phyloP scores from a whole-genome alignment of 2,797 vertebrate species.

The Mallotus villosus region DNA sequence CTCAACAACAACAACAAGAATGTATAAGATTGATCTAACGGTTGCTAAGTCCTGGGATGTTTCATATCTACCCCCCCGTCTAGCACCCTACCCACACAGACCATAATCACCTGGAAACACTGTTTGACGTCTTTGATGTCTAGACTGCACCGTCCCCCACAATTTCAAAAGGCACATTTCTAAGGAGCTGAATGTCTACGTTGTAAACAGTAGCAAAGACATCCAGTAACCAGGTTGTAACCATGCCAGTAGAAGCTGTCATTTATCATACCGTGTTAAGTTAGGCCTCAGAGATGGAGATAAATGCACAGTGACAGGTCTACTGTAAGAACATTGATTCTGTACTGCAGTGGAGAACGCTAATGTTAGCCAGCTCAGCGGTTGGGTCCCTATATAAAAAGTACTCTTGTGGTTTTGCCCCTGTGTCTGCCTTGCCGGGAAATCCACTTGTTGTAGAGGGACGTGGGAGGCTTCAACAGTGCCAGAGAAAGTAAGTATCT shows the following conservation, averaged over 20 bases:
- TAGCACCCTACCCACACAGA: slow-evolving; percentile 11
- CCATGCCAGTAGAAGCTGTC: neutral
- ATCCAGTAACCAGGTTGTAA: slow-evolving; percentile 10
- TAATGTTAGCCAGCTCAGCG: slow-evolving; percentile 7
- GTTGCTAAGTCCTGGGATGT: slow-evolving; percentile 43
- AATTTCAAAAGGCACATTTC: slow-evolving; percentile 32
- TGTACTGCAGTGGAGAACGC: neutral
- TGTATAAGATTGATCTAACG: slow-evolving; percentile 20
- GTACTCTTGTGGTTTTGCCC: slow-evolving; percentile 28
- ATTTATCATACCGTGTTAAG: slow-evolving; percentile 28
- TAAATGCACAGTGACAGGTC: neutral
- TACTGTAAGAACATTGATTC: slow-evolving; percentile 1
- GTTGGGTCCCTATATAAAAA: slow-evolving; percentile 43
- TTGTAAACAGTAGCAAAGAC: slow-evolving; percentile 10
- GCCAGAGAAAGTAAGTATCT: slow-evolving; percentile 9
- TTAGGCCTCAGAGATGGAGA: neutral
- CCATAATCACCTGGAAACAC: slow-evolving; percentile 39
- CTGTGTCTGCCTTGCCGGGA: slow-evolving; percentile 43
- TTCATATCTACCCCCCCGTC: slow-evolving; percentile 32
- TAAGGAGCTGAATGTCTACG: neutral
- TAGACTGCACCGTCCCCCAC: slow-evolving; percentile 31
- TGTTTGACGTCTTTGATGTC: slow-evolving; percentile 42
- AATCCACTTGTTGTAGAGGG: slow-evolving; percentile 34
- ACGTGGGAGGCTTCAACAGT: slow-evolving; percentile 15
- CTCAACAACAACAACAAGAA: slow-evolving; percentile 12